Conservation (phyloP, 2,113 vertebrate genomes). For the Sturnira hondurensis region DNA sequence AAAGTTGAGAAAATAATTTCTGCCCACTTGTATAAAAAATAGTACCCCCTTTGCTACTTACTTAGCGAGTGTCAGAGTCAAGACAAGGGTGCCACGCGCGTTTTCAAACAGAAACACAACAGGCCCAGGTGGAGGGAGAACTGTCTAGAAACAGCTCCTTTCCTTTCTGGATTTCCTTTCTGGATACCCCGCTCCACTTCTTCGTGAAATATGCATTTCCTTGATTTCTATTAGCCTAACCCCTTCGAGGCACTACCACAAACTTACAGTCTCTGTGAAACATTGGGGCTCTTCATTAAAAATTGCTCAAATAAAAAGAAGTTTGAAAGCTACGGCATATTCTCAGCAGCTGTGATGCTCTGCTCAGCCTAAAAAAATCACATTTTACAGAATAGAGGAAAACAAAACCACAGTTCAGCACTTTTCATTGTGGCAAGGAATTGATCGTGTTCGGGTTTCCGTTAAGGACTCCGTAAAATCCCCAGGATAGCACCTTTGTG, state of each 20-base stretch:
- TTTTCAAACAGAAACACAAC: neutral
- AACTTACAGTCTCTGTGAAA: neutral
- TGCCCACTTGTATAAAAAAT: constrained; percentile 52
- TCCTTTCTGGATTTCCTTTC: neutral
- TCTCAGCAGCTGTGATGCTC: neutral
- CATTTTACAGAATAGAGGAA: constrained; percentile 16
- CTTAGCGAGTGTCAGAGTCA: neutral
- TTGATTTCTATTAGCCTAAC: neutral
- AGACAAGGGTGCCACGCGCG: neutral
- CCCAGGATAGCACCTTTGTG: neutral
- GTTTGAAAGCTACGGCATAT: neutral
- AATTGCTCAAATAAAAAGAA: constrained; percentile 30
- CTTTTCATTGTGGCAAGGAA: neutral
- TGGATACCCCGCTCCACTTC: neutral
- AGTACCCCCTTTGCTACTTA: neutral
- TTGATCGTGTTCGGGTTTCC: neutral
- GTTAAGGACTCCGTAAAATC: neutral
- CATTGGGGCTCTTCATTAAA: constrained; percentile 1
- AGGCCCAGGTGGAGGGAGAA: neutral
- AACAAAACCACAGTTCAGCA: neutral
- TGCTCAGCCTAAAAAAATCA: neutral
- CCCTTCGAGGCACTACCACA: neutral
- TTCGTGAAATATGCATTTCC: neutral
- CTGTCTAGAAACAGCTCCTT: neutral
- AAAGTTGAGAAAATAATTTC: constrained; percentile 47